Conservation (phyloP, 2,797 vertebrate species). For the Bradypodion pumilum region DNA sequence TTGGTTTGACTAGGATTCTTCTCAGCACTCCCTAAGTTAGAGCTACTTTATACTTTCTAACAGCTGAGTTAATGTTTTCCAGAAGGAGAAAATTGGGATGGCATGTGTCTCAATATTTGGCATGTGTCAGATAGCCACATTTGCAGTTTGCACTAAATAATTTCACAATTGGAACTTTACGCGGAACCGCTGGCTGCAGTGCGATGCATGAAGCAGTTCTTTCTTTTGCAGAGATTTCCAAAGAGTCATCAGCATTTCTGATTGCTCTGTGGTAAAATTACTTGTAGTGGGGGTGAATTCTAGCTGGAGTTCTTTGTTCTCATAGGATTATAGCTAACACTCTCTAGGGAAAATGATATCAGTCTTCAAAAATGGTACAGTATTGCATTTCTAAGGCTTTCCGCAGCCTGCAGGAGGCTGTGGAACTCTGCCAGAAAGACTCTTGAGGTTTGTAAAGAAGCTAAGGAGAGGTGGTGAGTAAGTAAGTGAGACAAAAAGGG, state of each 20-base stretch:
- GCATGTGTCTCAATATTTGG: not conserved
- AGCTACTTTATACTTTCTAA: not conserved
- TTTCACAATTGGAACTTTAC: not conserved
- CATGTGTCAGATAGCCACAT: not conserved
- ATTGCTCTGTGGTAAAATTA: slow-evolving; percentile 6
- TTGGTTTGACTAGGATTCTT: not conserved
- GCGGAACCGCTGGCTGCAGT: not conserved
- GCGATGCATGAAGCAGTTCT: not conserved
- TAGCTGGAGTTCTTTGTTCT: not conserved
- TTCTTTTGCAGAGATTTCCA: not conserved
- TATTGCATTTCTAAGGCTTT: not conserved
- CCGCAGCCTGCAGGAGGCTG: not conserved
- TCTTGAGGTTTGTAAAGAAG: slow-evolving; percentile 11
- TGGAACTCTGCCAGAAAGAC: accelerated
- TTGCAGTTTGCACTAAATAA: not conserved
- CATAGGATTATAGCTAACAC: not conserved
- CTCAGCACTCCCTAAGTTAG: not conserved
- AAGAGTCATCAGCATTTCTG: slow-evolving; percentile 30
- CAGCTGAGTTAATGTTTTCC: not conserved
- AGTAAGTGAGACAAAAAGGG: not conserved
- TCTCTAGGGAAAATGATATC: not conserved
- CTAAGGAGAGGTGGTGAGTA: not conserved
- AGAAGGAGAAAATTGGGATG: not conserved
- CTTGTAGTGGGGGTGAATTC: not conserved
- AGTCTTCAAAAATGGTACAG: slow-evolving; percentile 13